These are phyloP conservation scores for Epicampocera succincta DNA, from an alignment of 2,888 invertebrate genomes.

Conservation along the genomic window DNA sequence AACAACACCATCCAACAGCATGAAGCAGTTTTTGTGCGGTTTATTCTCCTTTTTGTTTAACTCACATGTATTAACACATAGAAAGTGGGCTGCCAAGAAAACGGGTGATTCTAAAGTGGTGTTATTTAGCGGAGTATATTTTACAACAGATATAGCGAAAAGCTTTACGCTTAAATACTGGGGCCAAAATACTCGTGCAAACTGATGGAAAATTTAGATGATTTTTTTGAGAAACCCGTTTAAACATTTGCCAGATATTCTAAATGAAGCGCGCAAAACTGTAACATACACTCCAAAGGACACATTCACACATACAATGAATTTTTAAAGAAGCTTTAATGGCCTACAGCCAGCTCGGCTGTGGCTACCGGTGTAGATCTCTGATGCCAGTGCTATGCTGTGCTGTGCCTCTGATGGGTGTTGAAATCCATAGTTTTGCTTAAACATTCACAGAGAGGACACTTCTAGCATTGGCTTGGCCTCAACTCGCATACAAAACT, in stretches of 20 bases:
- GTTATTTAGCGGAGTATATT: neutral
- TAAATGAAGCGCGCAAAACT: constrained; percentile 58
- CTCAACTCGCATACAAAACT: neutral
- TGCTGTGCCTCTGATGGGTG: constrained; percentile 36
- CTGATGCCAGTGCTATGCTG: constrained; percentile 6
- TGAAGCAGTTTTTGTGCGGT: neutral
- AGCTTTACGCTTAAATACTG: too few species aligned
- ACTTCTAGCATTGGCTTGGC: constrained; percentile 19
- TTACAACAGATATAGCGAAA: neutral
- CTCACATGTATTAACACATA: constrained; percentile 24
- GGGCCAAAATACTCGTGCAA: neutral
- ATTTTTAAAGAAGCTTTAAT: constrained; percentile 59
- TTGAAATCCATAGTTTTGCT: constrained; percentile 45
- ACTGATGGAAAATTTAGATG: too few species aligned
- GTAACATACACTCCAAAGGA: constrained; percentile 36
- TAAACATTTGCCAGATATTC: constrained; percentile 1
- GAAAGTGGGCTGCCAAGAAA: neutral
- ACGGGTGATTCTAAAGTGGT: neutral
- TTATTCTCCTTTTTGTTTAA: constrained; percentile 5
- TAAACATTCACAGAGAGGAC: constrained; percentile 30
- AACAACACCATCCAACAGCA: constrained; percentile 20
- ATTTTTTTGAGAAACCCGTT: neutral
- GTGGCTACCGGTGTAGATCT: constrained; percentile 14
- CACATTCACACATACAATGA: constrained; percentile 13
- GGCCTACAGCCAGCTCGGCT: constrained; percentile 21